phyloP scores from a whole-genome alignment of 2,797 vertebrate species.

The Orientallactaga sibirica region DNA sequence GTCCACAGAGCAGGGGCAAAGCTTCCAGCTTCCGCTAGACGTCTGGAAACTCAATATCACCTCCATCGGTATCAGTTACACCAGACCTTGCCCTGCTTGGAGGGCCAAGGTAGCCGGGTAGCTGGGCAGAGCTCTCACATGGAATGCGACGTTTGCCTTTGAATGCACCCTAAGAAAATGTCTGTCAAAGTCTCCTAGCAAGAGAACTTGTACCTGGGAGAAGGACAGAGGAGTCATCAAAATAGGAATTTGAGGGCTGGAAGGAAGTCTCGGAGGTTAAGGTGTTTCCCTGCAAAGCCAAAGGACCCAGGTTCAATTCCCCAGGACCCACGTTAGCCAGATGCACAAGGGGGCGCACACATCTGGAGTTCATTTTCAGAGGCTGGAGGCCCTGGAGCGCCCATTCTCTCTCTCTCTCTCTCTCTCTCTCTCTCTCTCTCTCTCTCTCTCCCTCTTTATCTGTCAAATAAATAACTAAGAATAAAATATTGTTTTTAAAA shows the following conservation, averaged over 20 bases:
- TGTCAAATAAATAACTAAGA: too few relatives aligned
- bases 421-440: too few relatives aligned
- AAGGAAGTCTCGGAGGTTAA: too few relatives aligned
- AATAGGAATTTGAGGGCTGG: background rate
- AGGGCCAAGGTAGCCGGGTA: background rate
- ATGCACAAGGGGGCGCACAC: too few relatives aligned
- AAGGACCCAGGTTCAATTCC: too few relatives aligned
- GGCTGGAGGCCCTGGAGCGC: too few relatives aligned
- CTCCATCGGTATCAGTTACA: conserved; percentile 46
- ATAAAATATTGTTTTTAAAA: too few relatives aligned
- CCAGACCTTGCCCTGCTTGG: background rate
- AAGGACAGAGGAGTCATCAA: conserved; percentile 60
- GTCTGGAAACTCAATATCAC: conserved; percentile 74
- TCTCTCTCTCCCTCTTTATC: too few relatives aligned
- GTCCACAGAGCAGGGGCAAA: background rate
- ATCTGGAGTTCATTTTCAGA: too few relatives aligned
- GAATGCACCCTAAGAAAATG: conserved; percentile 69
- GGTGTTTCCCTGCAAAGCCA: too few relatives aligned
- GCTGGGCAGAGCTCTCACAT: background rate
- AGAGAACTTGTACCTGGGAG: conserved; percentile 41
- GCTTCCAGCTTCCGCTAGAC: conserved; percentile 45
- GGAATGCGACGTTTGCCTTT: conserved; percentile 47
- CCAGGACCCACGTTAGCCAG: too few relatives aligned
- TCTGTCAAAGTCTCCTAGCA: conserved; percentile 11
- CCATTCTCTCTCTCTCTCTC: too few relatives aligned